Evolutionary conservation across 2,888 invertebrate species (phyloP), one percentile per base, ranked within the genome.

Genomic region (Caenorhabditis panamensis): DNA sequence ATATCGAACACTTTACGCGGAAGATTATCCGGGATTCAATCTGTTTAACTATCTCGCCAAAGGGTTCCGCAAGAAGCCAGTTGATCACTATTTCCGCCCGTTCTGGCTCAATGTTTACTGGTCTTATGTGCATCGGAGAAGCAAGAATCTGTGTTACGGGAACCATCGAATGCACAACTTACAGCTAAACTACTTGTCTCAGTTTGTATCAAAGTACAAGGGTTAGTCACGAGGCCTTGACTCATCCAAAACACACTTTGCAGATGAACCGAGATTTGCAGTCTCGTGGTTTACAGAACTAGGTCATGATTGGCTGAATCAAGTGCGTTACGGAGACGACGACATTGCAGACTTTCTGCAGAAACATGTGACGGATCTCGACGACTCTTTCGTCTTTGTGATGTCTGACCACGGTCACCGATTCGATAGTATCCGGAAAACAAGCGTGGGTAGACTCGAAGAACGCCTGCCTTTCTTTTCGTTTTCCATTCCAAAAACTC

Each of bases 371-470:
- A 61, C 64, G 20, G 16, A 66, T 49, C 80, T 89, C 18, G 83
- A 86, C 36, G 69, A 90, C 54, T 81, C 88, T 2, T 87, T 86
- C 58, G 41, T 90, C 0, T 72, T 90, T 49, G 82, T 91, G 11
- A 82, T 91, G 83, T 91, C 91, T 63, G 92, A 92, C 77, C 92
- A 92, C 80, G 92, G 92, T 16, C 91, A 91, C 82, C 88, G 92
- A 22, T 92, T 92, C 71, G 92, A 92, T 47, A 84, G 86, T 31
- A 91, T 92, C 61, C 84, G 92, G 36, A 88, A 91, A 67, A 91
- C 92, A 2, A 56, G 77, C 22, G 76, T 88, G 16, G 89, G 89
- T 2, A 56, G 89, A 16, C 61, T 87, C 8, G 89, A 89, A 63
- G 89, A 89, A 82, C 79, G 89, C n/a, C 84, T 89, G 81, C 89